These are phyloP conservation scores for Drosophila arawakana DNA, from an alignment of 1,140 invertebrate species.

Conservation along the genomic window DNA sequence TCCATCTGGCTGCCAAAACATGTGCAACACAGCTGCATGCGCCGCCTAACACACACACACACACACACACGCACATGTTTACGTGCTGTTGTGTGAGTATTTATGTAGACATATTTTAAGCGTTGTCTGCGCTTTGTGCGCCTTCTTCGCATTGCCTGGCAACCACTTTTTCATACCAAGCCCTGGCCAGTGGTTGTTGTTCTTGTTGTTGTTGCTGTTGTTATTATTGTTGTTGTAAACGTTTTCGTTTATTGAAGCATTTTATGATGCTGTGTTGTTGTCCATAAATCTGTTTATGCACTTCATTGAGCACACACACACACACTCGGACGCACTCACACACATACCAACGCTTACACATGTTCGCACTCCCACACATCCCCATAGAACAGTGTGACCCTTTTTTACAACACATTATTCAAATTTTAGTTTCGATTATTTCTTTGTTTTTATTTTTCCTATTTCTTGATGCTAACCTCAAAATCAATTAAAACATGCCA, in stretches of 20 bases:
- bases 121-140: constrained; percentile 66
- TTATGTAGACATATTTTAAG: constrained; percentile 58
- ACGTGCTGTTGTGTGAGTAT: constrained; percentile 4
- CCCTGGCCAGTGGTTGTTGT: constrained; percentile 40
- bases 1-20: constrained; percentile 57
- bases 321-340: neutral
- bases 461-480: neutral
- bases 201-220: constrained; percentile 47
- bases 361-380: constrained; percentile 14
- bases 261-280: constrained; percentile 75
- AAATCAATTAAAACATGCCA: neutral
- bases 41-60: constrained; percentile 18
- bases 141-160: constrained; percentile 67
- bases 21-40: constrained; percentile 74
- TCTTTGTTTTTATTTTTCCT: no score
- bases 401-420: constrained; percentile 2
- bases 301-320: constrained; percentile 64
- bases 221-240: constrained; percentile 64
- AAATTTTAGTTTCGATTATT: neutral
- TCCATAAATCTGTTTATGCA: constrained; percentile 81
- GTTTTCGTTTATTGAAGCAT: constrained; percentile 81
- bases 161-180: constrained; percentile 64
- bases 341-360: constrained; percentile 1
- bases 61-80: constrained; percentile 13
- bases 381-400: constrained; percentile 18